Base-by-base conservation (phyloP, 2,113 vertebrate genomes). In the Copsychus sechellarum region DNA sequence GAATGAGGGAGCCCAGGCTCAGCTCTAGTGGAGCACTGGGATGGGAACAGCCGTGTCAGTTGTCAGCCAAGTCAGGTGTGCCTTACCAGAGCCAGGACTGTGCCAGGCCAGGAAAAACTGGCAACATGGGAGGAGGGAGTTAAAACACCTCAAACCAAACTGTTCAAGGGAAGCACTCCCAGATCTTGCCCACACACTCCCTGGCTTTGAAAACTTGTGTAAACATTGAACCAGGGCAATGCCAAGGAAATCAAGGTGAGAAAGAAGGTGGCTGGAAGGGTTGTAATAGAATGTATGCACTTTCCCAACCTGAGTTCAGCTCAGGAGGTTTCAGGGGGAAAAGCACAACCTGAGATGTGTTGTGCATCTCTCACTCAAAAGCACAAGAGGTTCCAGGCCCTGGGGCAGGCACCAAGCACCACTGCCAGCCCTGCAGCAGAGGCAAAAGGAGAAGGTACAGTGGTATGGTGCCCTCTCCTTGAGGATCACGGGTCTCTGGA, bases 351-450 rank as follows among this genome's bases (percentile, higher is more conserved):
- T 21, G 47, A 77, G 24, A 38, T 3, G 0, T 9, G 21, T 24
- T 69, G 25, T 42, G 9, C 42, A 8, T 36, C 40, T 91, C 38
- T 69, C 45, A 14, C 40, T 53, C 45, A 57, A 61, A 79, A 77
- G 25, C 50, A 26, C 20, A 12, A 26, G 51, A 79, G 23, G 23
- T 20, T 73, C 24, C 69, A 43, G 40, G 12, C 33, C 28, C 19
- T 0, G 0, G 25, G 12, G 6, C 38, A 71, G 47, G 34, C 50
- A 23, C 25, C 0, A 0, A 15, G 29, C 36, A 61, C 17, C 4
- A 9, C 53, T 80, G 66, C 43, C 4, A 4, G 33, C n/a, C 14
- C 36, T 1, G 1, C n/a, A 47, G 50, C 40, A 65, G 66, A 60
- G 48, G 43, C 13, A 79, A 60, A 12, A 87, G 51, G 43, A 81